Percentiles rank a stretch among this genome's conserved stretches.
Conservation (phyloP, 2,888 invertebrate genomes). For the Agrenia bidenticulata region DNA sequence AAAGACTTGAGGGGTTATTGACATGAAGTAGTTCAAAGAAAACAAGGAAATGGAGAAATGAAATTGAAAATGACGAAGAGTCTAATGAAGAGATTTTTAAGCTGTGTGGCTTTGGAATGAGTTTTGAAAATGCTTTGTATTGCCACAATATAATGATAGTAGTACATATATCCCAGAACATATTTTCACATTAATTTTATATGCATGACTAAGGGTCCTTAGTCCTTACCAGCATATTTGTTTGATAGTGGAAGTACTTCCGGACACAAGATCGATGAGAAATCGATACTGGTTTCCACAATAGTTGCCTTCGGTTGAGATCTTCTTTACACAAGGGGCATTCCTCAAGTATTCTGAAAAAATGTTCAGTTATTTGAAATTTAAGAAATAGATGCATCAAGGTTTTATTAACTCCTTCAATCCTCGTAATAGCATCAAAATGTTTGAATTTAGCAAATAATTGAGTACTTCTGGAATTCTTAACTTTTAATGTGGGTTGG, state of each 20-base stretch:
- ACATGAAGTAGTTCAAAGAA: slow-evolving; percentile 6
- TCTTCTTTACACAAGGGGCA: slow-evolving; percentile 52
- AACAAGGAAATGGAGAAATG: slow-evolving; percentile 9
- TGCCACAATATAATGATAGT: no score
- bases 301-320: slow-evolving; percentile 48
- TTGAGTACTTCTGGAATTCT: no score
- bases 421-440: no score
- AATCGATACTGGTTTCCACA: slow-evolving; percentile 52
- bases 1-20: slow-evolving; percentile 14
- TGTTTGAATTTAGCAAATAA: no score
- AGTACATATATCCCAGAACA: background rate
- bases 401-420: no score
- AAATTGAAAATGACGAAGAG: slow-evolving; percentile 1
- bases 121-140: no score
- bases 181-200: background rate
- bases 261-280: slow-evolving; percentile 50
- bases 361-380: background rate
- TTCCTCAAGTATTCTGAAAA: slow-evolving; percentile 48
- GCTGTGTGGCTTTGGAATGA: no score
- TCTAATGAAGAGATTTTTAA: no score
- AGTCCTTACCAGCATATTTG: slow-evolving; percentile 50
- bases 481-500: no score
- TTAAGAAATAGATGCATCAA: background rate
- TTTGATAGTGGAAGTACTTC: slow-evolving; percentile 44
- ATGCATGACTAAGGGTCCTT: slow-evolving; percentile 9